phyloP scores from a whole-genome alignment of 2,888 invertebrate genomes.

The Protophormia terraenovae region DNA sequence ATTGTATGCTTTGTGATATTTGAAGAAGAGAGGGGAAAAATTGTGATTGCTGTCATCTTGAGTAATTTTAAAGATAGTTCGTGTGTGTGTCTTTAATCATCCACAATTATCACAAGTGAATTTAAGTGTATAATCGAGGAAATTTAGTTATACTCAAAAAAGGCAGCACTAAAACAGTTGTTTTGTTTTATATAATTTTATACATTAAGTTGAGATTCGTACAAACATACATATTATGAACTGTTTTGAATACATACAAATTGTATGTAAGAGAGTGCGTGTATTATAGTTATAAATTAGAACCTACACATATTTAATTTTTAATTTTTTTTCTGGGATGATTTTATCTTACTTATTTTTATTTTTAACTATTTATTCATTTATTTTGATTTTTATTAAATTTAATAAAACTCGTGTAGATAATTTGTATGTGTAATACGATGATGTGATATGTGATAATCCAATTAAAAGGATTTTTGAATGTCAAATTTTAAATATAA shows the following conservation, averaged over 20 bases:
- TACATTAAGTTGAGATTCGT: background rate
- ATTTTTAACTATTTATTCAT: background rate
- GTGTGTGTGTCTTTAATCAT: conserved; percentile 11
- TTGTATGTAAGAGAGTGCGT: background rate
- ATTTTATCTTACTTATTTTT: no score
- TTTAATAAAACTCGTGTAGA: conserved; percentile 26
- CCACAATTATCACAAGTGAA: conserved; percentile 50
- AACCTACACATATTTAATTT: conserved; percentile 16
- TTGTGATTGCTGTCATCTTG: background rate
- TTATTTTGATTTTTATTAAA: conserved; percentile 33
- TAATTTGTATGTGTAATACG: conserved; percentile 2
- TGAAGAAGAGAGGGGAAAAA: background rate
- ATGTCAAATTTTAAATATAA: conserved; percentile 24
- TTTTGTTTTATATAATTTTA: conserved; percentile 33
- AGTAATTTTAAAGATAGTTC: background rate
- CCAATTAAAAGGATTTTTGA: conserved; percentile 51
- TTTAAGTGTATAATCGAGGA: conserved; percentile 36
- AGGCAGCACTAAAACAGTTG: background rate
- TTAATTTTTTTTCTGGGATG: background rate
- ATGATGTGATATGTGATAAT: conserved; percentile 32
- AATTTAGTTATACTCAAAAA: background rate
- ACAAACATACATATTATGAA: no score
- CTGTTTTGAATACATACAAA: no score
- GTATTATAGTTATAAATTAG: conserved; percentile 11
- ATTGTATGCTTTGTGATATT: background rate